Evolutionary conservation across 2,113 vertebrate genomes (phyloP).

Genomic region (Hippoglossus stenolepis): DNA sequence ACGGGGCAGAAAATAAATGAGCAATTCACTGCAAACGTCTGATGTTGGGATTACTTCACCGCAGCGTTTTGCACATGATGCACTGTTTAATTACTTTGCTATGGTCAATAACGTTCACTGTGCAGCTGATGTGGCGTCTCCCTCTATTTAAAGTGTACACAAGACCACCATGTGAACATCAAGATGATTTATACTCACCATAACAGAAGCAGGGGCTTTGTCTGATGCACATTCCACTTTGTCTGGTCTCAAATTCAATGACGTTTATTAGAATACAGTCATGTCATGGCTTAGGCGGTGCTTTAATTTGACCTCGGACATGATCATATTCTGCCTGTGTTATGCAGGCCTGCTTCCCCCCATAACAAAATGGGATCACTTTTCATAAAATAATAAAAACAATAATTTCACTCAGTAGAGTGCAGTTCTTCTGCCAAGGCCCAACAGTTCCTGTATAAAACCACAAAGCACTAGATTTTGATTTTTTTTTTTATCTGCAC

Average conservation of each 20-base stretch:
- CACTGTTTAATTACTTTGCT: constrained; percentile 60
- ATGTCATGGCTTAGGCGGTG: constrained; percentile 2
- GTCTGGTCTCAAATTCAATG: constrained; percentile 51
- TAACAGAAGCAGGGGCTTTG: constrained; percentile 46
- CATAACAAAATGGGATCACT: constrained; percentile 36
- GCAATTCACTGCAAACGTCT: constrained; percentile 44
- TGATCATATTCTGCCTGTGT: constrained; percentile 1
- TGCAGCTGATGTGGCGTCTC: constrained; percentile 67
- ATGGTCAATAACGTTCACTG: constrained; percentile 57
- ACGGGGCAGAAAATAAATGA: constrained; percentile 50
- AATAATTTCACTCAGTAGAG: not conserved
- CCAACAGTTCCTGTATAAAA: no score
- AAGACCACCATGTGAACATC: constrained; percentile 65
- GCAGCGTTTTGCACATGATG: constrained; percentile 50
- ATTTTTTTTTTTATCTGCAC: no score
- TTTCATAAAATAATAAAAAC: constrained; percentile 28
- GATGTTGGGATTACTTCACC: constrained; percentile 35
- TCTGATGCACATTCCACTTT: constrained; percentile 42
- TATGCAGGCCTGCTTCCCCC: constrained; percentile 28
- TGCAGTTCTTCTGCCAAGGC: no score
- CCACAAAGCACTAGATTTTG: no score
- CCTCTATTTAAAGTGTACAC: constrained; percentile 67
- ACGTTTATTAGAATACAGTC: constrained; percentile 45
- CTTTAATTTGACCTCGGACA: constrained; percentile 38
- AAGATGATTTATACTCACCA: constrained; percentile 53